Base-by-base conservation (phyloP, 2,888 invertebrate genomes). In the Iselma pallidipennis region DNA sequence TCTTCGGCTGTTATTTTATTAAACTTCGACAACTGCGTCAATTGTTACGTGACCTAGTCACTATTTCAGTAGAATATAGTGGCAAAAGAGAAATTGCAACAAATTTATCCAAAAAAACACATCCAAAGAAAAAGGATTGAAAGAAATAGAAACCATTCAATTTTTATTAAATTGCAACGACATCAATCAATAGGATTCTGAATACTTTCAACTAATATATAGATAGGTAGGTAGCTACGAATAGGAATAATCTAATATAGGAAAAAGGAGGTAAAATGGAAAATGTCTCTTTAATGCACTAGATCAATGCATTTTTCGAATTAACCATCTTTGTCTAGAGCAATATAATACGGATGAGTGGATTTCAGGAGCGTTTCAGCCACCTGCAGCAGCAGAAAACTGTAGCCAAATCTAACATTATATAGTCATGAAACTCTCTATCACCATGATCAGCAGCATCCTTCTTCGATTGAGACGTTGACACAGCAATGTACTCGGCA, bases 401-500 rank as follows among this genome's bases (percentile, higher is more conserved):
- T 21, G 45, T 21, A 21, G 21, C 45, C 45, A 45, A 45, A 45
- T 19, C 45, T 45, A 45, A 45, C 45, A 45, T 45, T 45, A 45
- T 45, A 45, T 45, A 45, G 45, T 45, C 45, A 45, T 45, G 45
- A 45, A 45, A 45, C 21, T 21, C 45, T 45, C 45, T 45, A 45
- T 45, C 45, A 45, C 45, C 16, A 45, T 45, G 21, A 45, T 45
- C 45, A 45, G 45, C 64, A 64, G 60, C 64, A 50, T 57, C 60
- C 59, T 48, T 63, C 64, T 70, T 75, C 75, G 74, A 77, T 77
- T 76, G 78, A 75, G 75, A 75, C 73, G 75, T 77, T 78, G 79
- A 78, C 78, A 79, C 76, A 78, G 77, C 78, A 79, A 76, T 78
- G 78, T 78, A 79, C 78, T 78, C 71, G 70, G 68, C 75, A 78